Percentiles rank a stretch among this genome's conserved stretches.
Conservation (phyloP, 2,888 invertebrate genomes). For the Oligia latruncula region DNA sequence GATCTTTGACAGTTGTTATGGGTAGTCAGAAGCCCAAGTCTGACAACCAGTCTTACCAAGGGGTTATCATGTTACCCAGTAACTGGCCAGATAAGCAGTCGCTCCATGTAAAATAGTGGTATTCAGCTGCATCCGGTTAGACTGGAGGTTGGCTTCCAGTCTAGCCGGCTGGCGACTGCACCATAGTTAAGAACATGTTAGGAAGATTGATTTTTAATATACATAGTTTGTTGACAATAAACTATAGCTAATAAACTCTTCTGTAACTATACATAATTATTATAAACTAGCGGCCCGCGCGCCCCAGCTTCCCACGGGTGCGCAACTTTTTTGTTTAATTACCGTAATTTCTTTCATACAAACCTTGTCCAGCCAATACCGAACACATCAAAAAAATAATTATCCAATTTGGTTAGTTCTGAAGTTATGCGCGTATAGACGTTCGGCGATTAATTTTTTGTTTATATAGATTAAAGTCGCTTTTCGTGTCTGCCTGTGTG, state of each 20-base stretch:
- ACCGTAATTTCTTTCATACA: too few species aligned
- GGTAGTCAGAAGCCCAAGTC: too few species aligned
- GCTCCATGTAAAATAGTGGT: neutral
- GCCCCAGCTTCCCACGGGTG: too few species aligned
- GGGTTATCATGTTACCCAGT: neutral
- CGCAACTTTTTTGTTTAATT: too few species aligned
- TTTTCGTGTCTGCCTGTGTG: neutral
- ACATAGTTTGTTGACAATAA: neutral
- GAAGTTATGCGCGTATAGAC: too few species aligned
- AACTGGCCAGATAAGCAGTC: neutral
- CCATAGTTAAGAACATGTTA: neutral
- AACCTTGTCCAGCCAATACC: too few species aligned
- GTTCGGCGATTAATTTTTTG: too few species aligned
- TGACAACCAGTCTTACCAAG: neutral
- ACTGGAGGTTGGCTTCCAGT: neutral
- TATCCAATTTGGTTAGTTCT: too few species aligned
- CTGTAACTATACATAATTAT: too few species aligned
- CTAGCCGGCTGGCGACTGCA: too few species aligned
- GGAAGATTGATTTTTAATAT: neutral
- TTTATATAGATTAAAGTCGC: neutral
- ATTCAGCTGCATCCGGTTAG: neutral
- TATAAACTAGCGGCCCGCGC: too few species aligned
- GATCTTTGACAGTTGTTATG: neutral
- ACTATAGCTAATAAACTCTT: neutral
- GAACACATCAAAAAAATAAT: too few species aligned